These are phyloP conservation scores for Thinocorus orbignyianus DNA, from an alignment of 2,113 vertebrate species.

Conservation along the genomic window DNA sequence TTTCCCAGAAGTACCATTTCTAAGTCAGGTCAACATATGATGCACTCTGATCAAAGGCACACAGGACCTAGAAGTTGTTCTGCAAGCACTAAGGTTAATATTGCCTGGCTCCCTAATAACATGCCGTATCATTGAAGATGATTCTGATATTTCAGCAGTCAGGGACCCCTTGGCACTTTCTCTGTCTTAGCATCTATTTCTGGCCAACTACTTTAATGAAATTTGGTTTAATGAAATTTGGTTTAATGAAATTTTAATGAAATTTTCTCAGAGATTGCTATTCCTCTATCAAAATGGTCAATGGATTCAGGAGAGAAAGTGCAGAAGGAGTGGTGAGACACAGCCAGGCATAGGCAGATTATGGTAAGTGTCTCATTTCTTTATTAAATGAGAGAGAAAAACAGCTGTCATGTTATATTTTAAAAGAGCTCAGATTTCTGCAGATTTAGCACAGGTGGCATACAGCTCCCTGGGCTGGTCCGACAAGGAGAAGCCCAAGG, in stretches of 20 bases:
- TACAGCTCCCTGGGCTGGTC: not conserved
- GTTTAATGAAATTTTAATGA: too few relatives aligned
- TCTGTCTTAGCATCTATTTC: not conserved
- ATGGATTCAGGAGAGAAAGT: not conserved
- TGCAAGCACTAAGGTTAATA: not conserved
- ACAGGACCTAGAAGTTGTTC: not conserved
- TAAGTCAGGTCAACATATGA: not conserved
- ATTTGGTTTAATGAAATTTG: not conserved
- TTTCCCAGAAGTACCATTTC: not conserved
- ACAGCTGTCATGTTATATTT: not conserved
- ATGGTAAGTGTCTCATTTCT: not conserved
- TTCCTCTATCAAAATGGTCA: not conserved
- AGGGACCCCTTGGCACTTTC: not conserved
- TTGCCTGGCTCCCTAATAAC: not conserved
- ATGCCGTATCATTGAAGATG: not conserved
- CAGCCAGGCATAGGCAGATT: not conserved
- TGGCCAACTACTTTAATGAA: not conserved
- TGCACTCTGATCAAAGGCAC: not conserved
- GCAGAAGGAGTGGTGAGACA: not conserved
- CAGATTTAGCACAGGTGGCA: not conserved
- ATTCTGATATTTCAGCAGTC: not conserved
- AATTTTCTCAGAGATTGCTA: not conserved
- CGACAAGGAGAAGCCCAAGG: not conserved
- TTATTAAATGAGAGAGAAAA: not conserved
- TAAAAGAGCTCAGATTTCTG: not conserved